Evolutionary conservation across 2,888 invertebrate species (phyloP), one percentile per base, ranked within the genome.

Genomic region (Phalera bucephala): DNA sequence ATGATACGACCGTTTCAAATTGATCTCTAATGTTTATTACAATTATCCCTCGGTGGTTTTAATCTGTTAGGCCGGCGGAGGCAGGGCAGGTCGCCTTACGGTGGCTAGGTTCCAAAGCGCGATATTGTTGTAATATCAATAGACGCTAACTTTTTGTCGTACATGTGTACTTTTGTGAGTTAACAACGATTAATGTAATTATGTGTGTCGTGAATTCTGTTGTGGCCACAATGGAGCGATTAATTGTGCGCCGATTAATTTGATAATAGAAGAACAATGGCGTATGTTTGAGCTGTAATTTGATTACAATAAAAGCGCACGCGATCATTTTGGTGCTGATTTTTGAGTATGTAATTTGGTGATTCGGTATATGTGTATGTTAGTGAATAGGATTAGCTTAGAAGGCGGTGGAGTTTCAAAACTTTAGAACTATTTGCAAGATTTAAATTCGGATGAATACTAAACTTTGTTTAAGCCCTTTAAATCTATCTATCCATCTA

Each of bases 81-180:
- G 56, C 58, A 59, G 45, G 62, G 69, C 33, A 63, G 86, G 32
- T 70, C 85, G 55, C 25, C 11, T 49, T 67, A 64, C 22, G 36
- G 34, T 76, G 83, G 86, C 68, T 87, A 85, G 86, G 83, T 80
- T 79, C 74, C 75, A 80, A 82, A 79, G 80, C 74, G 70, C 76
- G 82, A 85, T 85, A 83, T 87, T 88, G 80, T 86, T 85, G 75
- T 81, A 71, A 83, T 85, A 86, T 85, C 80, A 86, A 87, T 86
- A 80, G 83, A 79, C 63, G 75, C 80, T 69, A 78, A 83, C 75
- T 85, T 83, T 87, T 87, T 88, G 81, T 86, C 67, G 70, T 67
- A 54, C 61, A 63, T 73, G 72, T 79, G 74, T 79, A 74, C 78
- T 80, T 84, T 85, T 81, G 80, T 85, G 72, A 65, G 65, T 70